Conservation (phyloP, 2,888 invertebrate species). For the Hypolimnas misippus region DNA sequence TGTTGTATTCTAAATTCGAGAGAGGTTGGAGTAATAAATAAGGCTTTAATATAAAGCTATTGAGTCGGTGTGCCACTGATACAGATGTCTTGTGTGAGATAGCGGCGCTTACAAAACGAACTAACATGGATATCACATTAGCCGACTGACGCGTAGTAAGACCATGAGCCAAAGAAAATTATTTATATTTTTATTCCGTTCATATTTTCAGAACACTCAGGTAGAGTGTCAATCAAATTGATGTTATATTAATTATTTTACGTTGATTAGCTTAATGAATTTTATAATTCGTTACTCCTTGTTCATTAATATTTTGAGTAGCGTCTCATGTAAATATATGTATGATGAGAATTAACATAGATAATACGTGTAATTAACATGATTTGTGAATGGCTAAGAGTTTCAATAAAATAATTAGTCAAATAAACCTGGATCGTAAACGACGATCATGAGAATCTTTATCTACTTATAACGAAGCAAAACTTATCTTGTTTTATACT, state of each 20-base stretch:
- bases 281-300: conserved; percentile 1
- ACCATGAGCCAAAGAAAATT: conserved; percentile 48
- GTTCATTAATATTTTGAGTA: conserved; percentile 12
- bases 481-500: no score
- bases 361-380: not conserved
- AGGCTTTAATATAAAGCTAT: conserved; percentile 75
- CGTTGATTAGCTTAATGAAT: conserved; percentile 17
- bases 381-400: not conserved
- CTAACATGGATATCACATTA: conserved; percentile 81
- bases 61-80: conserved; percentile 75
- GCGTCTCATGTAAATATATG: conserved; percentile 13
- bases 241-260: conserved; percentile 16
- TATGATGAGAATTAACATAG: not conserved
- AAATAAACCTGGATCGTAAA: not conserved
- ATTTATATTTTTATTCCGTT: conserved; percentile 37
- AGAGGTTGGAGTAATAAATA: conserved; percentile 74
- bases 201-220: conserved; percentile 23
- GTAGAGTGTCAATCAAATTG: conserved; percentile 21
- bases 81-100: conserved; percentile 77
- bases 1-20: conserved; percentile 63
- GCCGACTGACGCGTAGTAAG: conserved; percentile 58
- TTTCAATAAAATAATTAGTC: not conserved
- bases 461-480: no score
- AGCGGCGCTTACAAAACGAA: conserved; percentile 75
- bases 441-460: not conserved